Conservation (phyloP, 2,113 vertebrate genomes). For the Oryzias curvinotus region DNA sequence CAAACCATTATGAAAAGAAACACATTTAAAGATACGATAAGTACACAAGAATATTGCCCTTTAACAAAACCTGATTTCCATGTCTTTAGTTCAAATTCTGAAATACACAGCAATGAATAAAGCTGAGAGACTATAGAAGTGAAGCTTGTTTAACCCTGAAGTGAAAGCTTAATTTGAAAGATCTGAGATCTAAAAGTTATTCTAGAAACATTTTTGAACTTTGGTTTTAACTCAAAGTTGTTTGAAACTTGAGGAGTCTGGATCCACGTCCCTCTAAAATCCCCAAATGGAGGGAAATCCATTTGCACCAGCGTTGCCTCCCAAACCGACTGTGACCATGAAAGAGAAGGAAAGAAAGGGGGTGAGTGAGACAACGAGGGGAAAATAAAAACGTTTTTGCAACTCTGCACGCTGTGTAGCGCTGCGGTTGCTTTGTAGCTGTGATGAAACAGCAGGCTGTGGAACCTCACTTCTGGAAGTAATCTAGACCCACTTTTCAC, state of each 20-base stretch:
- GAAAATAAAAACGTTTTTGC: slow-evolving; percentile 45
- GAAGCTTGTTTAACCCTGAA: neutral
- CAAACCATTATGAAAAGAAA: too few species aligned
- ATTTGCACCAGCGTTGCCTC: slow-evolving; percentile 55
- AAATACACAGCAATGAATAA: slow-evolving; percentile 3
- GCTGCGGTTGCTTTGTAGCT: slow-evolving; percentile 69
- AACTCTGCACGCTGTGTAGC: slow-evolving; percentile 65
- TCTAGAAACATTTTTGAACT: slow-evolving; percentile 20
- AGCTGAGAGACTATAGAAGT: neutral
- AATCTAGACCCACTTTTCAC: slow-evolving; percentile 57
- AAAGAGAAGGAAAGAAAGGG: slow-evolving; percentile 30
- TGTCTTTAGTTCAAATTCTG: too few species aligned
- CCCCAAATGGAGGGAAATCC: slow-evolving; percentile 28
- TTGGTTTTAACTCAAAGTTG: slow-evolving; percentile 25
- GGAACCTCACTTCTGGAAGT: slow-evolving; percentile 68
- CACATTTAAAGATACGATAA: too few species aligned
- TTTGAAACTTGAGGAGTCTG: slow-evolving; percentile 48
- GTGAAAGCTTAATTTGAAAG: neutral
- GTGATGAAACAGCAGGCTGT: slow-evolving; percentile 69
- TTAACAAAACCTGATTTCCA: too few species aligned
- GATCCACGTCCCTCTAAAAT: slow-evolving; percentile 13
- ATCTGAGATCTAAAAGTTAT: neutral
- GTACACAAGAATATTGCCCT: too few species aligned
- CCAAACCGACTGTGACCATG: slow-evolving; percentile 53
- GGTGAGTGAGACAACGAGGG: slow-evolving; percentile 10